Base-by-base conservation (phyloP, 2,113 vertebrate species). In the Ellobius talpinus region DNA sequence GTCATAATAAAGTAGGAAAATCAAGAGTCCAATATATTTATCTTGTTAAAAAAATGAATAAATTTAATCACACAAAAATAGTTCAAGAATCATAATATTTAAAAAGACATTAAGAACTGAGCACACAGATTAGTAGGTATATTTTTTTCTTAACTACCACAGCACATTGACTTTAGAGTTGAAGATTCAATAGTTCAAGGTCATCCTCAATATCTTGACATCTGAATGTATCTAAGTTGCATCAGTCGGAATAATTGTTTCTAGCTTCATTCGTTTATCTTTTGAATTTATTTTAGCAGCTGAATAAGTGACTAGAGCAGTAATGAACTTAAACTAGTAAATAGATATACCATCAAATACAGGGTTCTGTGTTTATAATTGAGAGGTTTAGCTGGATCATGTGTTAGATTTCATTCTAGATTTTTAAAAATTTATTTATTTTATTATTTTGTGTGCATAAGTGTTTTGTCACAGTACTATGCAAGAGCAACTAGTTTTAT, bases 1-100 rank as follows among this genome's bases (percentile, higher is more conserved):
- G 21, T 29, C 26, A 3, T 33, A 42, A 23, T 55, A 58, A 91
- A 55, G 33, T 39, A 52, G 23, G 68, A 19, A 81, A 55, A 16
- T 7, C 17, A 36, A 23, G 5, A 3, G 19, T 5, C 39, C 11
- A 0, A n/a, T 52, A 7, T 68, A 42, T 1, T 9, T 14, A 52
- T 58, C 13, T 36, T 92, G 33, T 85, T 58, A 78, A 58, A 85
- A 23, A 89, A 89, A 14, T 33, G 0, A 45, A 65, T 26, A 82
- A 88, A 42, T 65, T 50, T 31, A 16, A 17, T 73, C 47, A 81
- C n/a, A 42, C 87, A 66, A 47, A 72, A 72, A 66, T n/a, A 26
- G 11, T 45, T 81, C 61, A 66, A 5, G n/a, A 50, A 55, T 70
- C 39, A 23, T 61, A 89, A 76, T 84, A 77, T n/a, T 68, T 94